These are phyloP conservation scores for Presbytis comata DNA, from an alignment of 2,797 vertebrate species.

Conservation along the genomic window DNA sequence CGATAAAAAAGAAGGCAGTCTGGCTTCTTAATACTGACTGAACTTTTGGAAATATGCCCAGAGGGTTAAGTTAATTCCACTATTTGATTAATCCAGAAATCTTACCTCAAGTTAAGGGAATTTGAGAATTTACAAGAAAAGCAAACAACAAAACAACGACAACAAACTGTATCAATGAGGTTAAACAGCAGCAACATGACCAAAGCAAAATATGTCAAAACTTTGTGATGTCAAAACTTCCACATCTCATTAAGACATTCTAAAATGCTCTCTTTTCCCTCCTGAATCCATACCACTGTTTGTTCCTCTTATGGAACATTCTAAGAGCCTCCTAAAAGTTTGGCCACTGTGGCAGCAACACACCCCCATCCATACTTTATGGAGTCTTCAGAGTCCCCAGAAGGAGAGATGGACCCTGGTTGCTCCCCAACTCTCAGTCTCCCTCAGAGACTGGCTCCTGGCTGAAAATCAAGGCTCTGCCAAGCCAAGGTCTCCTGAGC, in stretches of 20 bases:
- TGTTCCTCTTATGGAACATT: background rate
- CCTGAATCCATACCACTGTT: background rate
- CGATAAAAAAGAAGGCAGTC: background rate
- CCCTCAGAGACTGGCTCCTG: background rate
- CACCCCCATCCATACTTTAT: background rate
- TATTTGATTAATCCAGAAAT: background rate
- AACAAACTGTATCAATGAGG: background rate
- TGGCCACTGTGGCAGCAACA: background rate
- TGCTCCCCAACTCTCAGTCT: background rate
- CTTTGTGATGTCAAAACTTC: background rate
- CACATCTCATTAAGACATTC: background rate
- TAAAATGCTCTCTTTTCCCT: background rate
- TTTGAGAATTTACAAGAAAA: slow-evolving; percentile 24
- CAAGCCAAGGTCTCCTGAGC: background rate
- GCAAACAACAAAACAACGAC: background rate
- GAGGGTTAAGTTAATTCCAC: background rate
- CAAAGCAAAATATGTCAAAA: background rate
- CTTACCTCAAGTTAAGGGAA: background rate
- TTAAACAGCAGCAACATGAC: background rate
- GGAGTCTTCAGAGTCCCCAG: background rate
- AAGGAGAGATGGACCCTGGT: too few species aligned
- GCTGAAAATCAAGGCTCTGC: background rate
- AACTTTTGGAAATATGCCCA: background rate
- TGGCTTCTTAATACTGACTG: background rate
- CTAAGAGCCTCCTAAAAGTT: background rate